A percentile compares a stretch with the other conserved stretches of the same genome.
Evolutionary conservation across 2,113 vertebrate species (phyloP).

Genomic region (Pandion haliaetus): DNA sequence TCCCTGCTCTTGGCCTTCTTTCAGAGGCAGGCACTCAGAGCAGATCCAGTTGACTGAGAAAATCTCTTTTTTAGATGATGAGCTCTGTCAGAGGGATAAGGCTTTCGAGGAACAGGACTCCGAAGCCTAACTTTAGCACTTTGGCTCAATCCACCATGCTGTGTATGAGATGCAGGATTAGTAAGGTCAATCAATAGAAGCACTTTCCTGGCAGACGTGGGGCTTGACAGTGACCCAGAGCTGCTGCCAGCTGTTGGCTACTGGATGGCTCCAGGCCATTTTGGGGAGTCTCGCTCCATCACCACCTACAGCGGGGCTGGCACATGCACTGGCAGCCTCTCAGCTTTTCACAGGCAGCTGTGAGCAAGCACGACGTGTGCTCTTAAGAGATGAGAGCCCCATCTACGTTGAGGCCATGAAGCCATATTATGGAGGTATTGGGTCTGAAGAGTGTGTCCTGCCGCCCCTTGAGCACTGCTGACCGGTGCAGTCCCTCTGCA

Average conservation of each 20-base stretch:
- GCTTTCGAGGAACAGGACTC: slow-evolving; percentile 29
- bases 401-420: neutral
- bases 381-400: accelerated
- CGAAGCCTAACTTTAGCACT: slow-evolving; percentile 25
- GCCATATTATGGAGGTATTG: neutral
- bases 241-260: slow-evolving; percentile 7
- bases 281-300: neutral
- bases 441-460: neutral
- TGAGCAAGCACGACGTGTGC: neutral
- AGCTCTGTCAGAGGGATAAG: slow-evolving; percentile 16
- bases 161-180: neutral
- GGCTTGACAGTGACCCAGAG: neutral
- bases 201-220: neutral
- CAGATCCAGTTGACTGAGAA: slow-evolving; percentile 17
- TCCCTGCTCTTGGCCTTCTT: slow-evolving; percentile 7
- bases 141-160: neutral
- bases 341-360: neutral
- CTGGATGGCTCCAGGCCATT: neutral
- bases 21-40: neutral
- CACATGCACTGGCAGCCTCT: neutral
- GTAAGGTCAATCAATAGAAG: neutral
- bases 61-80: slow-evolving; percentile 8
- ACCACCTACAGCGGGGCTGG: neutral
- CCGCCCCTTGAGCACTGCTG: neutral
- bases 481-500: accelerated